A percentile compares a stretch with the other conserved stretches of the same genome.
phyloP scores from a whole-genome alignment of 2,797 vertebrate species.

The Gallinago nigripennis region DNA sequence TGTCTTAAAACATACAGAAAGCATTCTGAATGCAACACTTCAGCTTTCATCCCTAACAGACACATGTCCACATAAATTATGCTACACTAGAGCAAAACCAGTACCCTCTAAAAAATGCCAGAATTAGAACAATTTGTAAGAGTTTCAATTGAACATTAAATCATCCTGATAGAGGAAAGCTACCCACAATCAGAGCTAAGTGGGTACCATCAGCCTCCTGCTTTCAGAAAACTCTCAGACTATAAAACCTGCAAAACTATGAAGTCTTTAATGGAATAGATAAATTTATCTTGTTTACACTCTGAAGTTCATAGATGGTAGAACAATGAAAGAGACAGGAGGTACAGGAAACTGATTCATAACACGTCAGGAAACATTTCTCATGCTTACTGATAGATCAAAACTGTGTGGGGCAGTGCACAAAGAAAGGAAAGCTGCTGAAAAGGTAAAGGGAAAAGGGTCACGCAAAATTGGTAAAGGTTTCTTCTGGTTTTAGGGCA shows the following conservation, averaged over 20 bases:
- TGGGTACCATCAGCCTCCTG: slow-evolving; percentile 41
- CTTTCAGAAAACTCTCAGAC: slow-evolving; percentile 33
- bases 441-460: background rate
- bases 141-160: slow-evolving; percentile 25
- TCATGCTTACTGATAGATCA: background rate
- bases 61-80: background rate
- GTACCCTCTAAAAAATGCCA: background rate
- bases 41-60: background rate
- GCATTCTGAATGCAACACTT: background rate
- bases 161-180: slow-evolving; percentile 15
- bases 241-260: slow-evolving; percentile 39
- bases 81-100: background rate
- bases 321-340: slow-evolving; percentile 6
- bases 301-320: background rate
- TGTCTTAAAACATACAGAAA: background rate
- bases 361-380: slow-evolving; percentile 15
- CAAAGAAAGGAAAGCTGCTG: background rate
- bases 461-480: background rate
- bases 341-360: slow-evolving; percentile 25
- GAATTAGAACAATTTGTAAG: slow-evolving; percentile 38
- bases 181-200: slow-evolving; percentile 38
- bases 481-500: background rate
- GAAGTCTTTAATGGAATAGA: slow-evolving; percentile 45
- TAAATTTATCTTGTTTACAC: slow-evolving; percentile 63
- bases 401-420: background rate